Conservation (phyloP, 2,888 invertebrate genomes). For the Pandemis cinnamomeana region DNA sequence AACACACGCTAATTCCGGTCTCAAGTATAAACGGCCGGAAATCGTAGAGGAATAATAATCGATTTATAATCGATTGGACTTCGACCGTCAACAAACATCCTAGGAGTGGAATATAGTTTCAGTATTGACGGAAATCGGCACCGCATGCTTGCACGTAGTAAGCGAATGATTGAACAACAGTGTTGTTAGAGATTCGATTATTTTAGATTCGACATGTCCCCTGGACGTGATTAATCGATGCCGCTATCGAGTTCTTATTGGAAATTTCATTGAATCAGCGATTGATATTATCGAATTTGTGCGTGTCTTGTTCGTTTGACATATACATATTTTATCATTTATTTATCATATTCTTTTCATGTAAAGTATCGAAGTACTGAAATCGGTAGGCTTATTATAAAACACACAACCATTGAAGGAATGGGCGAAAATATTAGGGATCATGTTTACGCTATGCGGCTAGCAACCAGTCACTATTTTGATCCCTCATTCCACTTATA, state of each 20-base stretch:
- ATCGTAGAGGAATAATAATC: conserved; percentile 3
- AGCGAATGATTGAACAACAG: conserved; percentile 30
- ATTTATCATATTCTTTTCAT: too few relatives aligned
- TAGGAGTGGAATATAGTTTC: conserved; percentile 12
- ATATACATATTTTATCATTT: too few relatives aligned
- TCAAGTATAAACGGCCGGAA: conserved; percentile 1
- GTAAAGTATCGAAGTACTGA: too few relatives aligned
- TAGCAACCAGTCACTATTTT: too few relatives aligned
- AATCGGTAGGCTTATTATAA: too few relatives aligned
- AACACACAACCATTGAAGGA: too few relatives aligned
- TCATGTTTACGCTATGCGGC: too few relatives aligned
- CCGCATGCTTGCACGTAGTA: conserved; percentile 36
- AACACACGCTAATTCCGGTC: not conserved
- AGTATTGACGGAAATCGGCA: conserved; percentile 34
- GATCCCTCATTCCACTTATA: too few relatives aligned
- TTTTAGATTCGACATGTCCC: conserved; percentile 37
- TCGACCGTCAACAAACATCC: conserved; percentile 32
- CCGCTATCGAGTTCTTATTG: conserved; percentile 27
- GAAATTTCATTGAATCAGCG: conserved; percentile 13
- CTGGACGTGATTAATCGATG: conserved; percentile 36
- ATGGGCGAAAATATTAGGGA: too few relatives aligned
- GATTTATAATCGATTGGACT: conserved; percentile 21
- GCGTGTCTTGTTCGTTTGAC: not conserved
- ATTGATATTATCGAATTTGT: not conserved
- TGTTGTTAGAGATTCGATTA: conserved; percentile 34